Evolutionary conservation across 2,797 vertebrate species (phyloP), one percentile per base, ranked within the genome.

Genomic region (Eulemur rubriventer): DNA sequence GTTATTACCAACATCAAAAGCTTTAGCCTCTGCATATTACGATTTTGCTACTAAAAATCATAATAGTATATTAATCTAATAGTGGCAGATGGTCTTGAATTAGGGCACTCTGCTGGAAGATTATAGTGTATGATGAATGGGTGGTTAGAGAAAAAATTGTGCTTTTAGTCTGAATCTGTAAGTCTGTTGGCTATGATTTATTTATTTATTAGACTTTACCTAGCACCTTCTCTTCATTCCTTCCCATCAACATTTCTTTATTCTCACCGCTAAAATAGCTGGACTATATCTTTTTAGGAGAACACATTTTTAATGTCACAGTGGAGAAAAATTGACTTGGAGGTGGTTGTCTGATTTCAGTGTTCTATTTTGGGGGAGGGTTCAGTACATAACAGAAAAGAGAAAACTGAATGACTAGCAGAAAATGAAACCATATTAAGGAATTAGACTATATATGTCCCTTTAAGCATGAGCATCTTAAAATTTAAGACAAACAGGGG

Each of bases 21-120:
- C 78, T 90, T 70, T 92, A 93, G 84, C 84, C 30, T 90, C 65
- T 84, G 72, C 35, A 61, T 92, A 55, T 92, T 92, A 79, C 84
- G n/a, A 96, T 72, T 94, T 87, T 72, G 73, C 59, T 91, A 91
- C 86, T 97, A 73, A 94, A 83, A 95, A 80, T 78, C 61, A 57
- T 90, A 92, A 78, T 91, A 92, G n/a, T 80, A 38, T 88, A 80
- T 88, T 93, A 80, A 79, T 89, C 46, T 92, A 95, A 96, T 82
- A 94, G 48, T 88, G 75, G 65, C 72, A 97, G 80, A 95, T 94
- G 59, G 41, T 87, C 84, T 72, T 92, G 72, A 96, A 94, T 84
- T 95, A 94, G 85, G 35, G 38, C 43, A 91, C n/a, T 94, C 24
- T 95, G 24, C 72, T 95, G 82, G 35, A 96, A 89, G 63, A 93